Conservation (phyloP, 2,888 invertebrate species). For the Hemaris fuciformis region DNA sequence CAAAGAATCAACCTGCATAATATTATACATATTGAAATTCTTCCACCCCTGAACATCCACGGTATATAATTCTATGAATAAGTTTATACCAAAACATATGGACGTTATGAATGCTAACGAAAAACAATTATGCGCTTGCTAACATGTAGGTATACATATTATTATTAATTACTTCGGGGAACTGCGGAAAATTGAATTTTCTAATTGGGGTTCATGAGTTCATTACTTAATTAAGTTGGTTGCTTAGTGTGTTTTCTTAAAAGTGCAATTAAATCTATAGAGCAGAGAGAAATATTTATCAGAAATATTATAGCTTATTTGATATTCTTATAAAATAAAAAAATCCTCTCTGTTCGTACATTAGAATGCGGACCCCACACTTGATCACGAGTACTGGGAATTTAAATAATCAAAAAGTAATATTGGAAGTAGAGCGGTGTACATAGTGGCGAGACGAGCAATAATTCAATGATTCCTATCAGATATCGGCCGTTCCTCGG, state of each 20-base stretch:
- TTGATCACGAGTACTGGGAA: slow-evolving; percentile 17
- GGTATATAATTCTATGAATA: slow-evolving; percentile 75
- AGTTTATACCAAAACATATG: slow-evolving; percentile 46
- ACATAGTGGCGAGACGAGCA: slow-evolving; percentile 14
- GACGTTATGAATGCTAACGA: slow-evolving; percentile 27
- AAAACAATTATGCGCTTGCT: slow-evolving; percentile 11
- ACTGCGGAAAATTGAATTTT: not conserved
- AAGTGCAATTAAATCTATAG: no score
- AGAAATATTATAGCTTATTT: no score
- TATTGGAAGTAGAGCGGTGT: slow-evolving; percentile 9
- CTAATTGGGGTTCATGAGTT: not conserved
- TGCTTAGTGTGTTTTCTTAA: no score
- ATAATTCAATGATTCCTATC: slow-evolving; percentile 57
- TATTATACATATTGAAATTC: slow-evolving; percentile 80
- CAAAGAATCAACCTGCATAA: slow-evolving; percentile 80
- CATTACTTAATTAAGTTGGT: no score
- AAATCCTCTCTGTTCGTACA: not conserved
- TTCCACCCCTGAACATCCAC: slow-evolving; percentile 64
- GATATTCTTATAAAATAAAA: not conserved
- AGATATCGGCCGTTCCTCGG: slow-evolving; percentile 44
- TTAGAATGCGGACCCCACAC: slow-evolving; percentile 19
- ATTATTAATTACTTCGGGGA: not conserved
- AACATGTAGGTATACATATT: no score
- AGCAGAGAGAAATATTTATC: no score
- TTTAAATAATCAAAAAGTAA: slow-evolving; percentile 10